phyloP scores from a whole-genome alignment of 2,797 vertebrate species.

The Cichlasoma orientale region DNA sequence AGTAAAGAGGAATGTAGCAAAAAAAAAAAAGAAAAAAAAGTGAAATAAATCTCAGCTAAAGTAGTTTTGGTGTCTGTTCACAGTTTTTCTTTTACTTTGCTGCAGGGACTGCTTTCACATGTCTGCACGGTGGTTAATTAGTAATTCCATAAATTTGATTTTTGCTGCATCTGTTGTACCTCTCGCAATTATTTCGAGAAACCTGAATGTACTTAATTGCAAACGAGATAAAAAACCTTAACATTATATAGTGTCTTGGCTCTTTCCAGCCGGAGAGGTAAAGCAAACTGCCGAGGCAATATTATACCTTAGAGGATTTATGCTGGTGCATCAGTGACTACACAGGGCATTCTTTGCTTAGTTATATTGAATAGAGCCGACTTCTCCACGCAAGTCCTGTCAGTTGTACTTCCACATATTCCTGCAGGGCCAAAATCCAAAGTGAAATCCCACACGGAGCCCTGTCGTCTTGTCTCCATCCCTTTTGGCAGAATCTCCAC shows the following conservation, averaged over 20 bases:
- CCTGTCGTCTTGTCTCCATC: conserved; percentile 78
- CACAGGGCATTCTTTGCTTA: conserved; percentile 67
- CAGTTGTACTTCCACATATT: conserved; percentile 77
- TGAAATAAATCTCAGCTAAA: conserved; percentile 76
- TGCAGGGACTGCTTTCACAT: conserved; percentile 17
- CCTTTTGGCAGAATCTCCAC: conserved; percentile 82
- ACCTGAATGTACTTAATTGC: neutral
- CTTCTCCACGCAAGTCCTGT: conserved; percentile 77
- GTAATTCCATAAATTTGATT: neutral
- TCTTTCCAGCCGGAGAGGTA: conserved; percentile 39
- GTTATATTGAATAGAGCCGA: conserved; percentile 75
- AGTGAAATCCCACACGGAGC: conserved; percentile 80
- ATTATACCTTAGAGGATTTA: conserved; percentile 64
- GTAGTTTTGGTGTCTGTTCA: conserved; percentile 61
- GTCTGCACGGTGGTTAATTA: neutral
- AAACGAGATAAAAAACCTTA: conserved; percentile 9
- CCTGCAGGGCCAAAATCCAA: conserved; percentile 78
- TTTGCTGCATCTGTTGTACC: neutral
- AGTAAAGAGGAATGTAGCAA: conserved; percentile 78
- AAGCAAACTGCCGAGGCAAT: conserved; percentile 38
- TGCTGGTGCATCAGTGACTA: conserved; percentile 63
- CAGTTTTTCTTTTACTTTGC: conserved; percentile 10
- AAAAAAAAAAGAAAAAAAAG: conserved; percentile 28
- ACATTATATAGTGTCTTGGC: conserved; percentile 18
- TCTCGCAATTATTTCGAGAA: neutral